Percentiles rank a stretch among this genome's conserved stretches.
These are phyloP conservation scores for Zosterops borbonicus DNA, from an alignment of 2,113 vertebrate genomes.

Conservation along the genomic window DNA sequence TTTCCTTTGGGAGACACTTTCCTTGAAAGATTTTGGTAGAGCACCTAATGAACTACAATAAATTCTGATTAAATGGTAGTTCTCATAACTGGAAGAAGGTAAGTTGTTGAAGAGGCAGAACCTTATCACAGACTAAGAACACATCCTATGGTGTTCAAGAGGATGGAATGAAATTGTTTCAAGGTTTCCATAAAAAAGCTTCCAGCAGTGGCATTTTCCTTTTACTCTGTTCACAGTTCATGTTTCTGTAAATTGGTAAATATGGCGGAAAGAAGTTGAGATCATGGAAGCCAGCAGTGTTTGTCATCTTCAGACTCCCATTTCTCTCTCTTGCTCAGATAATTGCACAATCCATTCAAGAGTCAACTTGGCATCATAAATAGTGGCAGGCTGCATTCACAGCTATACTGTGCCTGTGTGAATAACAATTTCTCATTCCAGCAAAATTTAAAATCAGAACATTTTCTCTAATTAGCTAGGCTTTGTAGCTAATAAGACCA, in stretches of 20 bases:
- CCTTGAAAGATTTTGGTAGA: not conserved
- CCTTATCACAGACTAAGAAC: not conserved
- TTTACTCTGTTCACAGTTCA: not conserved
- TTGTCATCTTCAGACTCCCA: not conserved
- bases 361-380: not conserved
- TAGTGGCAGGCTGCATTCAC: not conserved
- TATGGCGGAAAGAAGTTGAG: constrained; percentile 33
- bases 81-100: not conserved
- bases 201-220: not conserved
- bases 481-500: not conserved
- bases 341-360: constrained; percentile 15
- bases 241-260: not conserved
- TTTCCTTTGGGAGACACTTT: not conserved
- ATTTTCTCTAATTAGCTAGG: not conserved
- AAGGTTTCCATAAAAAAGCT: not conserved
- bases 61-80: not conserved
- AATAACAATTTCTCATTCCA: not conserved
- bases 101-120: not conserved
- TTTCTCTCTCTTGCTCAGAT: not conserved
- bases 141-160: not conserved
- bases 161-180: not conserved
- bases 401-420: not conserved
- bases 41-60: not conserved
- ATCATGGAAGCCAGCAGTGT: not conserved
- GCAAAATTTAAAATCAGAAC: not conserved